Conservation (phyloP, 2,797 vertebrate species). For the Acanthurus lineatus region DNA sequence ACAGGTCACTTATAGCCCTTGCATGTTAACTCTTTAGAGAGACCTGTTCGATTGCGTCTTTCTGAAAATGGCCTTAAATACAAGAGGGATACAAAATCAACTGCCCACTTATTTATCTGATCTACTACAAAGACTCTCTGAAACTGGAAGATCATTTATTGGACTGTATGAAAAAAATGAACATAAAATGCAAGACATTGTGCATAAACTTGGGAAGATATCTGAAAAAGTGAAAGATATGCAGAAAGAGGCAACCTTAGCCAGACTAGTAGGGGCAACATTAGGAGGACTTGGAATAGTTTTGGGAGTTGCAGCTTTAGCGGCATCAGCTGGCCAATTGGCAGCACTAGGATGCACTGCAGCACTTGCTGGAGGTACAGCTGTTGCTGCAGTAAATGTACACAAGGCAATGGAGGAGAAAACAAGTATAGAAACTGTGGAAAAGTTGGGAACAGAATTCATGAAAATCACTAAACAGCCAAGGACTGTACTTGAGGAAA, state of each 20-base stretch:
- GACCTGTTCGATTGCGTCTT: background rate
- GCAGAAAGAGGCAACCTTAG: fast-evolving
- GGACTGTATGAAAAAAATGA: fast-evolving
- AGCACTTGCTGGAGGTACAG: fast-evolving
- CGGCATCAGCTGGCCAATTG: too few relatives aligned
- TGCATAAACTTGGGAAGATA: fast-evolving
- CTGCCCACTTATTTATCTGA: background rate
- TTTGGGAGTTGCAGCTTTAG: fast-evolving
- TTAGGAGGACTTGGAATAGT: background rate
- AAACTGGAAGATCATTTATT: fast-evolving
- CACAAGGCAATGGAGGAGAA: fast-evolving
- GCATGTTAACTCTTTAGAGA: too few relatives aligned
- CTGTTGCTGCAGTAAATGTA: background rate
- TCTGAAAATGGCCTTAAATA: background rate
- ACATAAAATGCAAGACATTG: background rate
- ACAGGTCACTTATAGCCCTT: background rate
- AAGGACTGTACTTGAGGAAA: background rate
- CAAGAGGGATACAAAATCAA: fast-evolving
- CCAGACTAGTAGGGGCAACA: fast-evolving
- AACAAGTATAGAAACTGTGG: background rate
- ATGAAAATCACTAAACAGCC: background rate
- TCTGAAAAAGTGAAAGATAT: background rate
- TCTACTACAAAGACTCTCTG: background rate
- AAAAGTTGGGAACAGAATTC: conserved; percentile 5
- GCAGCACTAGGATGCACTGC: fast-evolving